Evolutionary conservation across 2,797 vertebrate species (phyloP).

Genomic region (Numenius phaeopus): DNA sequence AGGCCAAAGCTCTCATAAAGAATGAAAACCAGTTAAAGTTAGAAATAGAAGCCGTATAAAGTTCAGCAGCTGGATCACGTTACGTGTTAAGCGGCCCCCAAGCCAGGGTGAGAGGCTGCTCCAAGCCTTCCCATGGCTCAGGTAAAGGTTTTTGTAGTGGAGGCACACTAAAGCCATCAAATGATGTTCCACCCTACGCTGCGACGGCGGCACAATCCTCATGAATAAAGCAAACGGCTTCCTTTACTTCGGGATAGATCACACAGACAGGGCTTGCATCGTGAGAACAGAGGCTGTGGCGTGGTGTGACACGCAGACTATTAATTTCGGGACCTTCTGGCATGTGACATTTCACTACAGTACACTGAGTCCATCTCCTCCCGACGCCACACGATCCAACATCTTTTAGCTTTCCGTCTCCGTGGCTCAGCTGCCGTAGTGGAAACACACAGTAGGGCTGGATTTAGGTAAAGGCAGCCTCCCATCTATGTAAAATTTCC

Average conservation of each 20-base stretch:
- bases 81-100: conserved; percentile 35
- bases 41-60: conserved; percentile 40
- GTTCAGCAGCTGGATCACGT: conserved; percentile 60
- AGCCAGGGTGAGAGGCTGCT: conserved; percentile 19
- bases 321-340: conserved; percentile 76
- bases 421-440: conserved; percentile 45
- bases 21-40: conserved; percentile 22
- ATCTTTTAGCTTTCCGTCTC: conserved; percentile 53
- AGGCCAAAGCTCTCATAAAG: conserved; percentile 1
- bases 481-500: conserved; percentile 45
- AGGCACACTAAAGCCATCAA: conserved; percentile 60
- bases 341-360: conserved; percentile 84
- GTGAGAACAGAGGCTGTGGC: conserved; percentile 69
- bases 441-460: not conserved
- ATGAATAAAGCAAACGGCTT: conserved; percentile 78
- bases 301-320: conserved; percentile 69
- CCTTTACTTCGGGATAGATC: conserved; percentile 76
- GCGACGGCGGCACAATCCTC: conserved; percentile 18
- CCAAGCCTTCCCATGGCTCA: conserved; percentile 38
- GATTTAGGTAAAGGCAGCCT: conserved; percentile 33
- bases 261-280: conserved; percentile 75
- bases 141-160: conserved; percentile 58
- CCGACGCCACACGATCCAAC: conserved; percentile 12
- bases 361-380: conserved; percentile 59
- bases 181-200: conserved; percentile 64